Conservation (phyloP, 2,888 invertebrate species). For the Acheta domesticus region DNA sequence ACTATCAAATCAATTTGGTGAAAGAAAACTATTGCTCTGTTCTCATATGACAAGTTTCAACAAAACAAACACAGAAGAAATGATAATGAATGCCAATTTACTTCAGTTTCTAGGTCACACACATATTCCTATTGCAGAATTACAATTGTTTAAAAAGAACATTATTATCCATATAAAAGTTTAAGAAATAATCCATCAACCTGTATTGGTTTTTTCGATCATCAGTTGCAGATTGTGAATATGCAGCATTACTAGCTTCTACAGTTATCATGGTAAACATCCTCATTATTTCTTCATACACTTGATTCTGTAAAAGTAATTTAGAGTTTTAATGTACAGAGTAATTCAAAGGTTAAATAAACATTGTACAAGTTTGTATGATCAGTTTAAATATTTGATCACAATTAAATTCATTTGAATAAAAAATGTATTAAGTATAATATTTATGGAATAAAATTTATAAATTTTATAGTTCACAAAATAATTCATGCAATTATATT, state of each 20-base stretch:
- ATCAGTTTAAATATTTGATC: not conserved
- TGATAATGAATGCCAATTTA: no score
- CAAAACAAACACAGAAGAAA: no score
- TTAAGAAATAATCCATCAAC: slow-evolving; percentile 45
- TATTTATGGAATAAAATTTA: no score
- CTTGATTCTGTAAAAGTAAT: slow-evolving; percentile 47
- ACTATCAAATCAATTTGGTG: no score
- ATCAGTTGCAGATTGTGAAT: slow-evolving; percentile 54
- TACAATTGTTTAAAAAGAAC: not conserved
- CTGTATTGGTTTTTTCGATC: slow-evolving; percentile 60
- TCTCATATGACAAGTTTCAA: no score
- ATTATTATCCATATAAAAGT: slow-evolving; percentile 26
- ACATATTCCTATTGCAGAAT: not conserved
- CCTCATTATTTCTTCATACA: slow-evolving; percentile 94
- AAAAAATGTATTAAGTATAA: no score
- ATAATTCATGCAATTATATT: no score
- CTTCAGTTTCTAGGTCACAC: no score
- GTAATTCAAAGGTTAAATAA: no score
- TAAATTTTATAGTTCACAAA: no score
- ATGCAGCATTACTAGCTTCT: slow-evolving; percentile 79
- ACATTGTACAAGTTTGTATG: not conserved
- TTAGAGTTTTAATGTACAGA: not conserved
- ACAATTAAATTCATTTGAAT: no score
- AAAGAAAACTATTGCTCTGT: no score
- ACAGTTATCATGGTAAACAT: slow-evolving; percentile 96